Evolutionary conservation across 1,140 invertebrate genomes (phyloP).

Genomic region (Colletes gigas): DNA sequence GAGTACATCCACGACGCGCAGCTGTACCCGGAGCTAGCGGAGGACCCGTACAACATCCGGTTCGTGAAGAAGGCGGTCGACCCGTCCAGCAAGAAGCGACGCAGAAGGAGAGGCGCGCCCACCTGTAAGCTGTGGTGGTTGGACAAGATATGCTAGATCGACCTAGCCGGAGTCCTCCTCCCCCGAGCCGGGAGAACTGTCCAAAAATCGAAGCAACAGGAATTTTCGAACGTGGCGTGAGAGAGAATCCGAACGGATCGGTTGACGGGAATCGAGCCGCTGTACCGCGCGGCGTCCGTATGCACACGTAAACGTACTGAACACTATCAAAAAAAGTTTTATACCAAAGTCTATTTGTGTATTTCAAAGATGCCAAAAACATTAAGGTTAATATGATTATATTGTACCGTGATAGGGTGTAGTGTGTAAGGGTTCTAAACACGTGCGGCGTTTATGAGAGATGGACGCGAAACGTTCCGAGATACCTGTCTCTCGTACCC

Average conservation of each 20-base stretch:
- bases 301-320: conserved; percentile 59
- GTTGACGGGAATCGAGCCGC: not conserved
- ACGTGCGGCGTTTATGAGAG: not conserved
- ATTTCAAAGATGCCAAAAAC: conserved; percentile 85
- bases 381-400: conserved; percentile 82
- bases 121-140: conserved; percentile 81
- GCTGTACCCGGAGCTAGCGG: conserved; percentile 94
- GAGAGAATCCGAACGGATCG: not conserved
- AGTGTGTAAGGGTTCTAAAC: conserved; percentile 73
- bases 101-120: conserved; percentile 81
- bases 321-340: conserved; percentile 79
- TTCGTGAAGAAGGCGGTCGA: conserved; percentile 90
- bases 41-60: conserved; percentile 96
- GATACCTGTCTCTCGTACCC: not conserved
- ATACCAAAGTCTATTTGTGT: conserved; percentile 86
- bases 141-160: conserved; percentile 81
- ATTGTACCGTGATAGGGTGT: conserved; percentile 75
- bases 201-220: conserved; percentile 49
- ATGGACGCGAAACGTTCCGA: conserved; percentile 8
- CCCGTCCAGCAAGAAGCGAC: conserved; percentile 84
- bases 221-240: conserved; percentile 31
- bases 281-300: conserved; percentile 35
- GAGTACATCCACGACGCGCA: conserved; percentile 95
- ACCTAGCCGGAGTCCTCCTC: conserved; percentile 28
- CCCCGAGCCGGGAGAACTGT: conserved; percentile 41